Conservation (phyloP, 2,888 invertebrate genomes). For the Sarcophaga variegata region DNA sequence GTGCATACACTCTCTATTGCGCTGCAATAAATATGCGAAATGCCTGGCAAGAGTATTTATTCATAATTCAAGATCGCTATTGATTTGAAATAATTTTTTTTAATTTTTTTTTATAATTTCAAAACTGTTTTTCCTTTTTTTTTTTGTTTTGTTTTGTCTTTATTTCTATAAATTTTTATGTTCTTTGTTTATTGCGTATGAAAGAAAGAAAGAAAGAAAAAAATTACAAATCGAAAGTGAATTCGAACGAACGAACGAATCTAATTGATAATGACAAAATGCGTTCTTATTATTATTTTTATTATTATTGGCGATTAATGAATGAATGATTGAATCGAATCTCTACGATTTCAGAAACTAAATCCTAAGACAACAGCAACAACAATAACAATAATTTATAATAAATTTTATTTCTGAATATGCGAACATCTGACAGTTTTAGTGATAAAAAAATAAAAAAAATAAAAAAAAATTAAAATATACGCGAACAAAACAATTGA, state of each 20-base stretch:
- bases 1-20: conserved; percentile 12
- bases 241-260: neutral
- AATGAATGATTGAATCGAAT: no score
- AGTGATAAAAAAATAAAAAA: neutral
- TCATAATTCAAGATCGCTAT: conserved; percentile 6
- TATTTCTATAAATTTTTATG: no score
- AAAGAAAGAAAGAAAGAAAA: no score
- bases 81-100: neutral
- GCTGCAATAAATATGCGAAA: neutral
- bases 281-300: neutral
- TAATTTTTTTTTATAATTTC: neutral
- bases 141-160: no score
- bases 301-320: no score
- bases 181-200: neutral
- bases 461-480: no score
- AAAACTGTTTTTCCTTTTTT: no score
- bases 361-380: neutral
- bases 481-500: neutral
- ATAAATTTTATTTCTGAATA: conserved; percentile 6
- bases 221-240: neutral
- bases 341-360: neutral
- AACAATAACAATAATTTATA: neutral
- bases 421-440: conserved; percentile 15
- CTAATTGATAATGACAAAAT: conserved; percentile 25
- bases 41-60: neutral